A percentile compares a stretch with the other conserved stretches of the same genome.
phyloP scores from a whole-genome alignment of 2,888 invertebrate species.

The Scaeva pyrastri region DNA sequence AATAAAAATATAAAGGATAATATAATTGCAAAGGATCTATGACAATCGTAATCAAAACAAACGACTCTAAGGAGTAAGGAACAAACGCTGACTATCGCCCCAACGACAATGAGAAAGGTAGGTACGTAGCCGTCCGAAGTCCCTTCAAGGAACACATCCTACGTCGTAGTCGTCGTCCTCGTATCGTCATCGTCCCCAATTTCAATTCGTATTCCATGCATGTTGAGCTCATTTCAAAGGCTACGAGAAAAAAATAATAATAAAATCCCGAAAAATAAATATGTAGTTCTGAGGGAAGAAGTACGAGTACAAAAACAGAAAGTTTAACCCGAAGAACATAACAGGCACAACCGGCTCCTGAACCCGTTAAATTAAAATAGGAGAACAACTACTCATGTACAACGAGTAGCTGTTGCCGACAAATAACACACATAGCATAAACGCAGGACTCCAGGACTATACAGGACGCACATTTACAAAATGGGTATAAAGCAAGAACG shows the following conservation, averaged over 20 bases:
- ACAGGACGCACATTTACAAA: constrained; percentile 14
- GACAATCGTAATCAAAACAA: constrained; percentile 74
- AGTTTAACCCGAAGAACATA: constrained; percentile 15
- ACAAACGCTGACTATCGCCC: constrained; percentile 45
- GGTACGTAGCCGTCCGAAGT: background rate
- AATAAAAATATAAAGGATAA: constrained; percentile 64
- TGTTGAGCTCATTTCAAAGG: constrained; percentile 62
- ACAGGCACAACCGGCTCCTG: constrained; percentile 23
- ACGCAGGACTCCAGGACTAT: background rate
- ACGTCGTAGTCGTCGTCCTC: background rate
- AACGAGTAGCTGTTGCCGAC: constrained; percentile 20
- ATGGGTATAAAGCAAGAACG: background rate
- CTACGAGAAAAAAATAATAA: constrained; percentile 22
- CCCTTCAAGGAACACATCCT: background rate
- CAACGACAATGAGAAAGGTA: background rate
- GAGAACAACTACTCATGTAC: constrained; percentile 1
- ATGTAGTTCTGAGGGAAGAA: constrained; percentile 41
- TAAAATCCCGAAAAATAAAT: constrained; percentile 55
- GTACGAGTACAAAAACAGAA: background rate
- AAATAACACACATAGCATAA: constrained; percentile 7
- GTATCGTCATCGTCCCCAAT: constrained; percentile 35
- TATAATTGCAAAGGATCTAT: constrained; percentile 74
- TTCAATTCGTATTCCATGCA: constrained; percentile 71
- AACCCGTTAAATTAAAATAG: constrained; percentile 62
- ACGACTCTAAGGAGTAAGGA: constrained; percentile 53